Evolutionary conservation across 2,888 invertebrate species (phyloP), one percentile per base, ranked within the genome.

Genomic region (Selenia dentaria): DNA sequence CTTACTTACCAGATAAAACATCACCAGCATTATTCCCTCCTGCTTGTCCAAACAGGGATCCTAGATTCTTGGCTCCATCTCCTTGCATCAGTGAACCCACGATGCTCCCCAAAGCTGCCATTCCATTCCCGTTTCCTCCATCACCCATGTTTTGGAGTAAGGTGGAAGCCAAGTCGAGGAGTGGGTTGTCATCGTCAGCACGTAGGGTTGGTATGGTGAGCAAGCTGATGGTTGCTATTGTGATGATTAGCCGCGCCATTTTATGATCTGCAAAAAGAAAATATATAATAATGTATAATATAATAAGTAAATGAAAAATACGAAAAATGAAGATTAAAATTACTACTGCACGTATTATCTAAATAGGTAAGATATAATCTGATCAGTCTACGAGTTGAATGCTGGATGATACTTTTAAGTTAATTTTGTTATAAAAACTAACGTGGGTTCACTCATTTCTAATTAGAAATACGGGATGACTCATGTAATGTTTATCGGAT

Each of bases 41-140:
- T 14, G 62, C 81, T 18, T 85, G 85, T 51, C 80, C 88, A 40
- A 81, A 68, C 56, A 87, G 62, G 1, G 83, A 67, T 0, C 82
- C 84, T 11, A 93, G 67, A 61, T 92, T 92, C 67, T 93, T 93
- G 0, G 92, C 93, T 14, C 92, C 92, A 39, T 93, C 94, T 0
- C 94, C 92, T 59, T 95, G 94, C 91, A 96, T 92, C 33, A 96
- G 88, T 18, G 90, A 92, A 0, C 93, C 94, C 6, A 96, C 85
- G 32, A 95, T 83, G 5, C 92, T 93, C 0, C 94, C 94, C 0
- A 96, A 81, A 1, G 92, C 92, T 0, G 92, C 92, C 32, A 93
- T 72, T 0, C 91, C 91, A 6, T 88, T 83, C 25, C 82, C 74
- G 11, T 68, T 64, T 0, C 78, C 84, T 0, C 80, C 80, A 6